phyloP scores from a whole-genome alignment of 1,140 invertebrate species.

The Coelopa frigida region DNA sequence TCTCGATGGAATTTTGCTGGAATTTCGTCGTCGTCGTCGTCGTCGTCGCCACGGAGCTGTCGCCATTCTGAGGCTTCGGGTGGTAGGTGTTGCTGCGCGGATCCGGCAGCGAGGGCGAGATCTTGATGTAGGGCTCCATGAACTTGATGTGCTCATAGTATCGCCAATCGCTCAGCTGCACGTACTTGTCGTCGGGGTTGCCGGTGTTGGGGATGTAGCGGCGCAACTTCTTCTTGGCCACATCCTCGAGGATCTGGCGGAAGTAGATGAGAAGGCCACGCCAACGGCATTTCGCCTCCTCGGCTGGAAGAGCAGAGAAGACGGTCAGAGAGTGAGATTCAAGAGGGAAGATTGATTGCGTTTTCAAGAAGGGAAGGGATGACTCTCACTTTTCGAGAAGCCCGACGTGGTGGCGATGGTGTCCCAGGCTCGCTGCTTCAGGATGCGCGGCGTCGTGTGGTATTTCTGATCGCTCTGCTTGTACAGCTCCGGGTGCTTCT shows the following conservation, averaged over 20 bases:
- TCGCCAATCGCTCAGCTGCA: slow-evolving; percentile 2
- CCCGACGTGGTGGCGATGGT: background rate
- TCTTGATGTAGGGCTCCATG: background rate
- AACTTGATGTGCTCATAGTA: slow-evolving; percentile 1
- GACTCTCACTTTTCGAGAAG: slow-evolving; percentile 1
- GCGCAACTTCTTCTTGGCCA: background rate
- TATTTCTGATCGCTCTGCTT: background rate
- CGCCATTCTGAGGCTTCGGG: no score
- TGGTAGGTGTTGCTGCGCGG: no score
- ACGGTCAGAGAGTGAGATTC: background rate
- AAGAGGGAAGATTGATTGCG: background rate
- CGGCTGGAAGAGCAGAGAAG: background rate
- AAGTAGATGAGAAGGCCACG: background rate
- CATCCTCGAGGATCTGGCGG: background rate
- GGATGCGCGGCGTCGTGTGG: background rate
- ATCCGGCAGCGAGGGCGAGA: no score
- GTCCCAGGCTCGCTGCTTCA: slow-evolving; percentile 1
- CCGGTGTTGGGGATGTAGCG: slow-evolving; percentile 1
- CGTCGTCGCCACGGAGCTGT: no score
- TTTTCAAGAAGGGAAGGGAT: background rate
- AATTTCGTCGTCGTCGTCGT: no score
- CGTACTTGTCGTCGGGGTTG: slow-evolving; percentile 3
- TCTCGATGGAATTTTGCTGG: no score
- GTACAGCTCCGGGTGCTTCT: background rate
- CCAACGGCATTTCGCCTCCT: slow-evolving; percentile 2